Evolutionary conservation across 2,888 invertebrate genomes (phyloP).

Genomic region (Notocelia uddmanniana): DNA sequence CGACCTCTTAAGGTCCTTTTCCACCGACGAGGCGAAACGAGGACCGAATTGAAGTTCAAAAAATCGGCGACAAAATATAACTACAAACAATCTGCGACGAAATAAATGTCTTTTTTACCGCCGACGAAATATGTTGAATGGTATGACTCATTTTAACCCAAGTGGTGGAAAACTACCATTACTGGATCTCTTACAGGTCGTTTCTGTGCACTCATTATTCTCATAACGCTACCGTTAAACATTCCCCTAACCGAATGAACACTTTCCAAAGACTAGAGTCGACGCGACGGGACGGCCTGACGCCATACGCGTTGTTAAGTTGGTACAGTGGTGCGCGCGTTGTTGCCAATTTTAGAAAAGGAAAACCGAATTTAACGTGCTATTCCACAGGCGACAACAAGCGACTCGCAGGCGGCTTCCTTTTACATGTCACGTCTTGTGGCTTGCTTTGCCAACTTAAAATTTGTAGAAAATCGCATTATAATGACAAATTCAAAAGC

Average conservation of each 20-base stretch:
- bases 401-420: not conserved
- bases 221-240: constrained; percentile 8
- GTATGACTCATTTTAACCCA: too few species aligned
- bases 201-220: not conserved
- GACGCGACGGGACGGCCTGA: constrained; percentile 43
- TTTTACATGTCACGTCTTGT: too few species aligned
- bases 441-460: too few species aligned
- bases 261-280: constrained; percentile 43
- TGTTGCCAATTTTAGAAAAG: constrained; percentile 7
- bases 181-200: not conserved
- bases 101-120: too few species aligned
- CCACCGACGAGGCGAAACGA: too few species aligned
- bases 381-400: not conserved
- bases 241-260: constrained; percentile 41
- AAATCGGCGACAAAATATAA: too few species aligned
- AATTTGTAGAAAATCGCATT: too few species aligned
- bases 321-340: constrained; percentile 38
- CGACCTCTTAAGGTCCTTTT: not conserved
- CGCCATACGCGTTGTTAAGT: constrained; percentile 35
- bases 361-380: not conserved
- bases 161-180: too few species aligned
- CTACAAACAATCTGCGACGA: too few species aligned
- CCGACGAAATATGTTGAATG: too few species aligned
- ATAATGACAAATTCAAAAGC: too few species aligned
- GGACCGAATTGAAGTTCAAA: too few species aligned